Conservation (phyloP, 2,113 vertebrate genomes). For the Tetraodon nigroviridis region DNA sequence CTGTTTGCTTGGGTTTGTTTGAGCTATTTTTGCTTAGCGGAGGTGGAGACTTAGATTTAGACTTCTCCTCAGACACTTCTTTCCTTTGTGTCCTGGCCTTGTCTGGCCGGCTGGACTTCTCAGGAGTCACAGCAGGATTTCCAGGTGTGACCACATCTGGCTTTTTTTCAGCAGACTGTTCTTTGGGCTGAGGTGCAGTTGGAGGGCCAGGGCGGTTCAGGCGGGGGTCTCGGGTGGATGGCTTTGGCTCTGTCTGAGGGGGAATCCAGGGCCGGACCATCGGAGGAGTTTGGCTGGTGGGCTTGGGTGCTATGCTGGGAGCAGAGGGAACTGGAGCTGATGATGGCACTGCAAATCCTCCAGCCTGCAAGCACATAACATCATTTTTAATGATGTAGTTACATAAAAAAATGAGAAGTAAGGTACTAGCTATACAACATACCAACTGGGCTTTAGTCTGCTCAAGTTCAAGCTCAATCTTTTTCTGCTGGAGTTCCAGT, state of each 20-base stretch:
- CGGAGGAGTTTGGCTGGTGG: slow-evolving; percentile 59
- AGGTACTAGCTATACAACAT: slow-evolving; percentile 46
- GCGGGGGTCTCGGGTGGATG: slow-evolving; percentile 86
- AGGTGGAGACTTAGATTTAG: slow-evolving; percentile 84
- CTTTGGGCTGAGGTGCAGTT: slow-evolving; percentile 76
- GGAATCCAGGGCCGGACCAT: slow-evolving; percentile 78
- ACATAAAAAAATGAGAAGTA: neutral
- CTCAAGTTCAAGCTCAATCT: slow-evolving; percentile 96
- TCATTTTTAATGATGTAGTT: too few species aligned
- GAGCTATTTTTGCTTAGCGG: slow-evolving; percentile 78
- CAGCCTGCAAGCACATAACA: slow-evolving; percentile 48
- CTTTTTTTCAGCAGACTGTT: slow-evolving; percentile 77
- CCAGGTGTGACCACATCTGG: neutral
- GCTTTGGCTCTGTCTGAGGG: slow-evolving; percentile 80
- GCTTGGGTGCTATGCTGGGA: slow-evolving; percentile 40
- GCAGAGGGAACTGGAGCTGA: slow-evolving; percentile 1
- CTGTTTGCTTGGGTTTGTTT: slow-evolving; percentile 74
- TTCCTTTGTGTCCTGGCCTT: slow-evolving; percentile 77
- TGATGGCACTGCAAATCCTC: slow-evolving; percentile 46
- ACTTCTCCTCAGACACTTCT: slow-evolving; percentile 75
- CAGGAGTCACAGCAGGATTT: slow-evolving; percentile 55
- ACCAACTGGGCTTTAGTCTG: slow-evolving; percentile 98
- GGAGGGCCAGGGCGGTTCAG: slow-evolving; percentile 77
- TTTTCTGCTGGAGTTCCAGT: slow-evolving; percentile 98
- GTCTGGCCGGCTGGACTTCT: slow-evolving; percentile 79